Conservation (phyloP, 2,888 invertebrate species). For the Periphyllus acericola region DNA sequence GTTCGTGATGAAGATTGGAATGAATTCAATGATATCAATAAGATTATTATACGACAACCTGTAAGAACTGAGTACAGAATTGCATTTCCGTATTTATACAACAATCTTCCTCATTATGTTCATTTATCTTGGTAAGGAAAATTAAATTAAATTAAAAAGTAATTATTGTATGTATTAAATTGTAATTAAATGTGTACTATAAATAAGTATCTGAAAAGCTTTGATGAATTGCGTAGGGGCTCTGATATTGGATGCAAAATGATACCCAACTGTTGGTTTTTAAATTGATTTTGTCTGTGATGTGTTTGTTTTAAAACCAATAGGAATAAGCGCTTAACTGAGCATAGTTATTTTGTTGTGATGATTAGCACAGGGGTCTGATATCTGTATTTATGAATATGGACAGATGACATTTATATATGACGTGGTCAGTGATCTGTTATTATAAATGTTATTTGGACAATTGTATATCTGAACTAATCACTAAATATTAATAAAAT, state of each 20-base stretch:
- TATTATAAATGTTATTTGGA: slow-evolving; percentile 47
- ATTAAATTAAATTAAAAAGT: slow-evolving; percentile 12
- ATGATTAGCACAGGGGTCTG: slow-evolving; percentile 64
- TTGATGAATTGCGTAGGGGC: slow-evolving; percentile 69
- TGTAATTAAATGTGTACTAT: not conserved
- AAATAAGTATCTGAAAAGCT: not conserved
- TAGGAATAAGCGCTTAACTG: slow-evolving; percentile 42
- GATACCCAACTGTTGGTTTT: slow-evolving; percentile 51
- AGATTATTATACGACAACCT: slow-evolving; percentile 98
- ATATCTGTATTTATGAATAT: slow-evolving; percentile 61
- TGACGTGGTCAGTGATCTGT: slow-evolving; percentile 61
- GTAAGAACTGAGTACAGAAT: slow-evolving; percentile 99
- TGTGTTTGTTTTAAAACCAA: slow-evolving; percentile 23
- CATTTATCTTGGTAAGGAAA: slow-evolving; percentile 93
- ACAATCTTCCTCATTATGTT: slow-evolving; percentile 98
- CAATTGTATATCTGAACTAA: slow-evolving; percentile 57
- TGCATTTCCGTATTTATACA: slow-evolving; percentile 98
- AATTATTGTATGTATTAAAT: not conserved
- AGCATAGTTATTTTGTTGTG: slow-evolving; percentile 56
- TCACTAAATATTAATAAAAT: not conserved
- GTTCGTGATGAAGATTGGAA: slow-evolving; percentile 99
- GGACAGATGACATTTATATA: slow-evolving; percentile 40
- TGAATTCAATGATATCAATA: slow-evolving; percentile 99
- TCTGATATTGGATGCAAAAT: slow-evolving; percentile 67
- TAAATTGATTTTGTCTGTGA: slow-evolving; percentile 44